Percentiles rank a stretch among this genome's conserved stretches.
Evolutionary conservation across 35 echinoderm and acorn worm genomes (phyloP).

Genomic region (Eucidaris tribuloides): DNA sequence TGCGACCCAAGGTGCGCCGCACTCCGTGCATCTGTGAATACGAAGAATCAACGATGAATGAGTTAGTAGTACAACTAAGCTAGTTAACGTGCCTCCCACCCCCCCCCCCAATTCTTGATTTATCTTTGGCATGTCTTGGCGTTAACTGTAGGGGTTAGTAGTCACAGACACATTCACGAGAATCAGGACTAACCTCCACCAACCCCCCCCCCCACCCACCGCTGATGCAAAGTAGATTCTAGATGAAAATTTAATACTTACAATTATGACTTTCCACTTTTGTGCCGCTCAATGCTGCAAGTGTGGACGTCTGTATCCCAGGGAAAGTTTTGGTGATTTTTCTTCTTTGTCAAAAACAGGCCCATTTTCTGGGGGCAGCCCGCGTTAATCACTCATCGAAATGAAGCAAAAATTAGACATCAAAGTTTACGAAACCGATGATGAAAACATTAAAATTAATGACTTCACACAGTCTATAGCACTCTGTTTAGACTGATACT

Average conservation of each 20-base stretch:
- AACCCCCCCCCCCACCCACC: too few relatives aligned
- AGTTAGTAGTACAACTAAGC: not conserved
- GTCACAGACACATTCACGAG: not conserved
- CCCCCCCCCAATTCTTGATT: not conserved
- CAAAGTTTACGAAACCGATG: too few relatives aligned
- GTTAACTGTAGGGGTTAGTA: not conserved
- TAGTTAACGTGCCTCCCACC: not conserved
- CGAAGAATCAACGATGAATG: too few relatives aligned
- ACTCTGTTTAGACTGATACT: too few relatives aligned
- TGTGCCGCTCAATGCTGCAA: constrained; percentile 87
- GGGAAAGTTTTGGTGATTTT: constrained; percentile 57
- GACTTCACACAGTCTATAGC: too few relatives aligned
- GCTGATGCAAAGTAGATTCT: not conserved
- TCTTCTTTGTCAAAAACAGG: constrained; percentile 93
- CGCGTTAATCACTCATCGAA: too few relatives aligned
- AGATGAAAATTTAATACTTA: constrained; percentile 62
- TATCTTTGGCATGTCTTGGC: not conserved
- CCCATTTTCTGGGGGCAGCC: too few relatives aligned
- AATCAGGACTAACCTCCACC: too few relatives aligned
- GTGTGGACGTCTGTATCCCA: constrained; percentile 75
- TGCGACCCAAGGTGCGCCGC: too few relatives aligned
- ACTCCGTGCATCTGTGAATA: too few relatives aligned
- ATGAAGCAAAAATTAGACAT: too few relatives aligned
- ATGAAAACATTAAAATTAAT: too few relatives aligned
- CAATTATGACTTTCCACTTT: constrained; percentile 91